Conservation (phyloP, 2,888 invertebrate genomes). For the Proisotoma minuta region DNA sequence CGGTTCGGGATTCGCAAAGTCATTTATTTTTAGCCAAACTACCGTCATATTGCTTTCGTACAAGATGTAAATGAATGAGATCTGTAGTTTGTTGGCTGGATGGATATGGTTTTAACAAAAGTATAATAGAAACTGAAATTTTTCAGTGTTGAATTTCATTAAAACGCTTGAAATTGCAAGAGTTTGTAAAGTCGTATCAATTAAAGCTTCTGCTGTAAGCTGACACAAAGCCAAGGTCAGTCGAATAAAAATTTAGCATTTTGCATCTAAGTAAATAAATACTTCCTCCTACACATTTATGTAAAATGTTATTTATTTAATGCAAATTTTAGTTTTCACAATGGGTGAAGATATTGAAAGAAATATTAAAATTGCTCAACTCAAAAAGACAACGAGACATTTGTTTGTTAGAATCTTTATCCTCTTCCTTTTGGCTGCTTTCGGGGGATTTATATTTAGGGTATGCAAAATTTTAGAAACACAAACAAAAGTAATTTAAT, state of each 20-base stretch:
- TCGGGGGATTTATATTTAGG: slow-evolving; percentile 45
- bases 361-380: slow-evolving; percentile 26
- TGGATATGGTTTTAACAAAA: too few species aligned
- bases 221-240: slow-evolving; percentile 1
- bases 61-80: too few species aligned
- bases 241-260: not conserved
- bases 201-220: too few species aligned
- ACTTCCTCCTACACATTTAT: not conserved
- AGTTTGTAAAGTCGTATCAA: too few species aligned
- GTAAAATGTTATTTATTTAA: not conserved
- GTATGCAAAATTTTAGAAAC: slow-evolving; percentile 20
- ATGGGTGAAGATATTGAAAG: slow-evolving; percentile 32
- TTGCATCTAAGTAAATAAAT: too few species aligned
- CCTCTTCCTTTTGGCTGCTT: slow-evolving; percentile 39
- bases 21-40: too few species aligned
- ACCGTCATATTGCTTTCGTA: too few species aligned
- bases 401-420: slow-evolving; percentile 39
- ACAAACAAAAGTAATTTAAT: not conserved
- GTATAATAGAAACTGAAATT: too few species aligned
- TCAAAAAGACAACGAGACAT: slow-evolving; percentile 35
- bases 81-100: too few species aligned
- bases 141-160: too few species aligned
- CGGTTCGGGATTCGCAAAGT: too few species aligned
- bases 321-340: not conserved
- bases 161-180: too few species aligned